A percentile compares a stretch with the other conserved stretches of the same genome.
These are phyloP conservation scores for Teleogryllus occipitalis DNA, from an alignment of 1,140 invertebrate species.

Conservation along the genomic window DNA sequence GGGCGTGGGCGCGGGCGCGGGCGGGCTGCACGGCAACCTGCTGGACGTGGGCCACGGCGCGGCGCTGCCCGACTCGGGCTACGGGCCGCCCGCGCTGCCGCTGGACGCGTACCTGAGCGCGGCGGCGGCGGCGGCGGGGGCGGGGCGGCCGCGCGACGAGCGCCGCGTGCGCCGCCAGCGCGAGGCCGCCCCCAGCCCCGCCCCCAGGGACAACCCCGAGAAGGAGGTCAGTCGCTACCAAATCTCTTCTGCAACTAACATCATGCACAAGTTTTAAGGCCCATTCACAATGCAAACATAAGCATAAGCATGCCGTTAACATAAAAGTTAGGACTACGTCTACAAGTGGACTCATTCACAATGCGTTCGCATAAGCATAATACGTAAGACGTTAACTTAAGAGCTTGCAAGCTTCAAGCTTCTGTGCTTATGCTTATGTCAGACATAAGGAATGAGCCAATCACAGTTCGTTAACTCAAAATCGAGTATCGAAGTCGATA, in stretches of 20 bases:
- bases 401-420: too few species aligned
- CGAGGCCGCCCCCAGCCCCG: constrained; percentile 45
- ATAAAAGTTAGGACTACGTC: too few species aligned
- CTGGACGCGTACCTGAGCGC: constrained; percentile 56
- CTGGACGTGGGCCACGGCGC: constrained; percentile 43
- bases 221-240: not conserved
- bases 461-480: too few species aligned
- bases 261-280: too few species aligned
- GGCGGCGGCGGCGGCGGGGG: constrained; percentile 52
- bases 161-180: constrained; percentile 50
- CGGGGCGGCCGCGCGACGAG: constrained; percentile 63
- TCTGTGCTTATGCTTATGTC: too few species aligned
- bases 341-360: too few species aligned
- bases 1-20: constrained; percentile 38
- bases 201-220: not conserved
- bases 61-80: constrained; percentile 37
- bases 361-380: too few species aligned
- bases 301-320: too few species aligned
- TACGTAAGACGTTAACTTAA: too few species aligned
- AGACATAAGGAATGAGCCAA: too few species aligned
- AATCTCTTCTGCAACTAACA: not conserved
- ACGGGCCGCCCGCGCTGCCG: constrained; percentile 43
- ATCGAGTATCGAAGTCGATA: too few species aligned
- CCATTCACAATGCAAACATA: too few species aligned
- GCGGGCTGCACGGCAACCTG: constrained; percentile 36